Conservation (phyloP, 1,140 invertebrate species). For the Euura saliciscinereae region DNA sequence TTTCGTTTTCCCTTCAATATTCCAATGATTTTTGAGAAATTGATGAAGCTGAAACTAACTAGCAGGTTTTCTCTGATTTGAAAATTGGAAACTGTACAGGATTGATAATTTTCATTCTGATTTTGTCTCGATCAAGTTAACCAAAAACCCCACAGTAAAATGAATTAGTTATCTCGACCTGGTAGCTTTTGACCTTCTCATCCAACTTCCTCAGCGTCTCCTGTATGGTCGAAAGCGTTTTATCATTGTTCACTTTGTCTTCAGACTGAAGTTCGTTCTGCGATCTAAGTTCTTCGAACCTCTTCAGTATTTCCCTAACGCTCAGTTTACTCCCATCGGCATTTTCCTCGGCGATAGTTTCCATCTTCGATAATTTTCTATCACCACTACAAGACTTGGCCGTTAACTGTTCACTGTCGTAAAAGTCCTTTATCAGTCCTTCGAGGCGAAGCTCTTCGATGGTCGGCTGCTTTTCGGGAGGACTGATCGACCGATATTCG, state of each 20-base stretch:
- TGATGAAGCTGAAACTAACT: no score
- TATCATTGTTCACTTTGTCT: constrained; percentile 55
- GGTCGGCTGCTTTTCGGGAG: constrained; percentile 18
- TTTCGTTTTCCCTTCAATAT: no score
- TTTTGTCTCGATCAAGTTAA: no score
- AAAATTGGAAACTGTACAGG: no score
- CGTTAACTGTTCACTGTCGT: constrained; percentile 44
- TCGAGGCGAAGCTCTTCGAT: constrained; percentile 41
- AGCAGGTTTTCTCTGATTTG: no score
- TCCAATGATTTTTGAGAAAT: no score
- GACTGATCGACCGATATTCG: not conserved
- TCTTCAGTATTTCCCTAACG: constrained; percentile 78
- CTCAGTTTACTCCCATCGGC: constrained; percentile 74
- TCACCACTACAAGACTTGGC: constrained; percentile 33
- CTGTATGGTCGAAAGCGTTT: constrained; percentile 55
- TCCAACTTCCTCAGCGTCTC: constrained; percentile 59
- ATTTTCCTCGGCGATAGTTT: constrained; percentile 80
- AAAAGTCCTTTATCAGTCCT: constrained; percentile 51
- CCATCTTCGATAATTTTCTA: constrained; percentile 64
- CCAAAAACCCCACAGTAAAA: no score
- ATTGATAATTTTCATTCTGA: no score
- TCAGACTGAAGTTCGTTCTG: constrained; percentile 37
- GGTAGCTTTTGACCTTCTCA: constrained; percentile 58
- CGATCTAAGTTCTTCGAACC: constrained; percentile 75
- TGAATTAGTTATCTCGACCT: constrained; percentile 35